Percentiles rank a stretch among this genome's conserved stretches.
These are phyloP conservation scores for Muscidifurax raptorellus DNA, from an alignment of 1,140 invertebrate genomes.

Conservation along the genomic window DNA sequence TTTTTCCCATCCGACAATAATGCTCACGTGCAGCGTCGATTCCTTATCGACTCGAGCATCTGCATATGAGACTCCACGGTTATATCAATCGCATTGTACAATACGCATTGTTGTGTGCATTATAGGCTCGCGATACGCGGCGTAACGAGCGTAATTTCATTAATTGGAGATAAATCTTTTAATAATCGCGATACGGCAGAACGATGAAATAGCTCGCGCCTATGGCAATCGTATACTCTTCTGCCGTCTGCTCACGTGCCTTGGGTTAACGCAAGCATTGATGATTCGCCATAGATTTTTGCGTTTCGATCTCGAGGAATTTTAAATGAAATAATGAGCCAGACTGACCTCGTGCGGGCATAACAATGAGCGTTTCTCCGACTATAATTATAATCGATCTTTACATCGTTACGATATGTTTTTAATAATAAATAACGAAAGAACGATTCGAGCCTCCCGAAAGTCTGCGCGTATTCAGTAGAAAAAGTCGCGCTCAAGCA, in stretches of 20 bases:
- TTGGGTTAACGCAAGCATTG: background rate
- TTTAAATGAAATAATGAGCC: background rate
- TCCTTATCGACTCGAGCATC: background rate
- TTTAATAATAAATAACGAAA: no score
- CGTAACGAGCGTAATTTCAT: conserved; percentile 5
- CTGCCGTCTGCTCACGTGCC: background rate
- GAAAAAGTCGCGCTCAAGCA: background rate
- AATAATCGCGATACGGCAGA: background rate
- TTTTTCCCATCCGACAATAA: background rate
- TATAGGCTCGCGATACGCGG: background rate
- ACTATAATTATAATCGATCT: background rate
- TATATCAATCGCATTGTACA: background rate
- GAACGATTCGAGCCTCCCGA: background rate
- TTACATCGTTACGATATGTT: background rate
- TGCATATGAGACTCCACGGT: background rate
- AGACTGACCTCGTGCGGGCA: background rate
- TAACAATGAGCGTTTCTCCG: background rate
- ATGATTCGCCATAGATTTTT: background rate
- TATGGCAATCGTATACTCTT: background rate
- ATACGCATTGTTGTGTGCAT: background rate
- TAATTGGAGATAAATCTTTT: conserved; percentile 15
- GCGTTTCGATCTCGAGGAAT: background rate
- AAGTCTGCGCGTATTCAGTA: background rate
- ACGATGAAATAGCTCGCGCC: background rate
- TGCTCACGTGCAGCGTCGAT: background rate